phyloP scores from a whole-genome alignment of 2,888 invertebrate species.

The Antheraea yamamai region DNA sequence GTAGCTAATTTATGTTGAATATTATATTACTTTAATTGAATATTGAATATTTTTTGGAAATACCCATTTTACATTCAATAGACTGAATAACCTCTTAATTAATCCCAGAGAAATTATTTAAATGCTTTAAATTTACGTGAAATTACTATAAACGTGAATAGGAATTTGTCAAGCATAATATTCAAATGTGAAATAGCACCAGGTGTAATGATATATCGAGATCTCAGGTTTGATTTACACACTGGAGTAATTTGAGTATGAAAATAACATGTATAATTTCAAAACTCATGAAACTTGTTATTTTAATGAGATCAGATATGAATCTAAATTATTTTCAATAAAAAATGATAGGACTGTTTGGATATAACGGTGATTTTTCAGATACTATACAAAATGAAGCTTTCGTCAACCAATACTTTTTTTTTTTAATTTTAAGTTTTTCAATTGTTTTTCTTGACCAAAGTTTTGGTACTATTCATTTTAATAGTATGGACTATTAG shows the following conservation, averaged over 20 bases:
- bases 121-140: background rate
- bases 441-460: too few relatives aligned
- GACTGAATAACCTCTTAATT: background rate
- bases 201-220: conserved; percentile 1
- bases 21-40: background rate
- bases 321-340: background rate
- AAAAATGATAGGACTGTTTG: background rate
- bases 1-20: too few relatives aligned
- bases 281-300: background rate
- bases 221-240: background rate
- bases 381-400: background rate
- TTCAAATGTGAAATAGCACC: conserved; percentile 8
- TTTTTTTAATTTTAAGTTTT: background rate
- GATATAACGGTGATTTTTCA: background rate
- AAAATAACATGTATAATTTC: background rate
- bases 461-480: too few relatives aligned
- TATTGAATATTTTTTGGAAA: background rate
- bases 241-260: background rate
- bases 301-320: background rate
- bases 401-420: background rate
- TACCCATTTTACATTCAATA: background rate
- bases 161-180: background rate
- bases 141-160: background rate
- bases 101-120: background rate
- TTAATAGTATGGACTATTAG: too few relatives aligned